These are phyloP conservation scores for Epinotia demarniana DNA, from an alignment of 2,888 invertebrate genomes.

Conservation along the genomic window DNA sequence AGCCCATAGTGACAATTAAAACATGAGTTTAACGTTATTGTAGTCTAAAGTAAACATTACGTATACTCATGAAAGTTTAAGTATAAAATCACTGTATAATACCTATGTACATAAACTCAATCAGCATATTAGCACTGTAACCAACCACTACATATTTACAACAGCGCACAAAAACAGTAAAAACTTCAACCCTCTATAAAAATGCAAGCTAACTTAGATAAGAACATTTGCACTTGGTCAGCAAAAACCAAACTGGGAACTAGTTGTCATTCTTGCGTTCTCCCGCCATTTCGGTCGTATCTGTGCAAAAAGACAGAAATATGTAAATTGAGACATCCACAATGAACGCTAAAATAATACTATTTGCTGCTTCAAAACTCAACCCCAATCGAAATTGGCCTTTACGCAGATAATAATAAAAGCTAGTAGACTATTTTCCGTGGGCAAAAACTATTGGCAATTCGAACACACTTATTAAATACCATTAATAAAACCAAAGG, in stretches of 20 bases:
- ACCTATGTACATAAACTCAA: too few relatives aligned
- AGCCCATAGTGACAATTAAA: too few relatives aligned
- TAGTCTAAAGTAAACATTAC: too few relatives aligned
- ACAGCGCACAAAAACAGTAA: neutral
- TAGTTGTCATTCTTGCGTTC: constrained; percentile 32
- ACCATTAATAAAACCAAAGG: neutral
- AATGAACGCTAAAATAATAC: constrained; percentile 8
- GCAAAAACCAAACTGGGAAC: constrained; percentile 18
- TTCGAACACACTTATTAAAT: neutral
- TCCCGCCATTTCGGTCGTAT: constrained; percentile 30
- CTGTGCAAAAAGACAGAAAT: constrained; percentile 34
- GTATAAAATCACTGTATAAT: too few relatives aligned
- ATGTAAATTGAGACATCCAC: constrained; percentile 40
- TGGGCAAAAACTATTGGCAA: neutral
- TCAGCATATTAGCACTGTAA: neutral
- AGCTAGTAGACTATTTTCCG: neutral
- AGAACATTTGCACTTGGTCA: constrained; percentile 14
- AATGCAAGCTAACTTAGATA: constrained; percentile 11
- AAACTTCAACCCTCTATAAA: constrained; percentile 14
- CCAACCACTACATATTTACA: neutral
- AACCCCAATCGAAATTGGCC: neutral
- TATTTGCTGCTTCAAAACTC: neutral
- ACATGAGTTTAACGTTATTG: too few relatives aligned
- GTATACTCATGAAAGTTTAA: too few relatives aligned
- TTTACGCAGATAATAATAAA: neutral